Evolutionary conservation across 2,113 vertebrate genomes (phyloP), one percentile per base, ranked within the genome.

Genomic region (Rhinopomastus cyanomelas): DNA sequence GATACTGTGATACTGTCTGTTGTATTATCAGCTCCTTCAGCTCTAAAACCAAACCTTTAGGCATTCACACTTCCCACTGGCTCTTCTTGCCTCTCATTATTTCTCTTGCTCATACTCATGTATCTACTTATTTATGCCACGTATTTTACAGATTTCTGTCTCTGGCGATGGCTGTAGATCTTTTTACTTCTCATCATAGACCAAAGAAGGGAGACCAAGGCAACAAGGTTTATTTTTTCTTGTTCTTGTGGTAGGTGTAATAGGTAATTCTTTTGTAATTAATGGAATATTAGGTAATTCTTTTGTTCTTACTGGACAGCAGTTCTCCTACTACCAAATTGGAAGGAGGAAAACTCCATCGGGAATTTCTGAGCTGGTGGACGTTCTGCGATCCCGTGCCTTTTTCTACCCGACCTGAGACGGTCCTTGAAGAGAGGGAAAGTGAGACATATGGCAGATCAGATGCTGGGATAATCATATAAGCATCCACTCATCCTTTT

Each of bases 401-500:
- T 68, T 64, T 90, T 93, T 53, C 26, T 74, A 66, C 25, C 9
- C 59, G 30, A 61, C n/a, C 39, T 93, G 36, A 64, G 34, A 2
- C 48, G 52, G 65, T 51, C 75, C 39, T 74, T 85, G n/a, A 48
- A 53, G 81, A 81, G 72, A 84, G 36, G 30, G 39, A 75, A 81
- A 79, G 39, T 44, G 37, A 76, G 87, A 59, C 68, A 81, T 79
- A 85, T 32, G 85, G 94, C 49, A 18, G 69, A 60, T 87, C 68
- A 85, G 56, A 67, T 87, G 85, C 52, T 92, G 87, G 67, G 79
- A 80, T 92, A 78, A 77, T 85, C 65, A 80, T 76, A 67, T 74
- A 85, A 91, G 65, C 65, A 68, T 68, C 49, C n/a, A 81, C 72
- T 85, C 57, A 88, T 82, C 69, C n/a, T 42, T 86, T 94, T 93